Evolutionary conservation across 1,140 invertebrate genomes (phyloP).

Genomic region (Parapsyche elsis): DNA sequence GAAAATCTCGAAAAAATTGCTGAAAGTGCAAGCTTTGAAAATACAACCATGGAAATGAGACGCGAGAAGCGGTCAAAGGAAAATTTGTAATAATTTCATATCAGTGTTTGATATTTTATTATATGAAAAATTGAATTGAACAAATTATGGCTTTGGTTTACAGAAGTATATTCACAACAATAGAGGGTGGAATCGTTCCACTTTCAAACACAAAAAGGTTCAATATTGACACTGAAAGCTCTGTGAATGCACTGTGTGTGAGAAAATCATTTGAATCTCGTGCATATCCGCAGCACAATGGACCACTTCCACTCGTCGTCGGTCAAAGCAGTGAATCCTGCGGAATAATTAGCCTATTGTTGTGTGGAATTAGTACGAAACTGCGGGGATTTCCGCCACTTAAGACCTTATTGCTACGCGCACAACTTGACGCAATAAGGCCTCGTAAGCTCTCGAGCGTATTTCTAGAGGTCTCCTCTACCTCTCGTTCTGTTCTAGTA

Average conservation of each 20-base stretch:
- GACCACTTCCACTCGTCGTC: not conserved
- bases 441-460: constrained; percentile 16
- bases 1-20: too few relatives aligned
- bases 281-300: not conserved
- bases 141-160: too few relatives aligned
- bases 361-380: constrained; percentile 5
- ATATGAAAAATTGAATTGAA: too few relatives aligned
- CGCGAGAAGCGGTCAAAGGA: not conserved
- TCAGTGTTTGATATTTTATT: too few relatives aligned
- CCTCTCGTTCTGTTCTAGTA: not conserved
- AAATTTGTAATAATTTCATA: too few relatives aligned
- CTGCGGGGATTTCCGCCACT: constrained; percentile 18
- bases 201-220: too few relatives aligned
- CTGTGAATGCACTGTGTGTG: too few relatives aligned
- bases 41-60: not conserved
- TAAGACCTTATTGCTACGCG: not conserved
- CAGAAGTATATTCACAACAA: too few relatives aligned
- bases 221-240: too few relatives aligned
- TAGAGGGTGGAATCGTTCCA: too few relatives aligned
- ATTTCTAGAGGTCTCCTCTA: constrained; percentile 7
- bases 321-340: not conserved
- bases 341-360: constrained; percentile 37
- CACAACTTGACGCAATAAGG: not conserved
- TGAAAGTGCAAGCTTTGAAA: too few relatives aligned
- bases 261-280: too few relatives aligned